Evolutionary conservation across 2,888 invertebrate genomes (phyloP).

Genomic region (Caradrina kadenii): DNA sequence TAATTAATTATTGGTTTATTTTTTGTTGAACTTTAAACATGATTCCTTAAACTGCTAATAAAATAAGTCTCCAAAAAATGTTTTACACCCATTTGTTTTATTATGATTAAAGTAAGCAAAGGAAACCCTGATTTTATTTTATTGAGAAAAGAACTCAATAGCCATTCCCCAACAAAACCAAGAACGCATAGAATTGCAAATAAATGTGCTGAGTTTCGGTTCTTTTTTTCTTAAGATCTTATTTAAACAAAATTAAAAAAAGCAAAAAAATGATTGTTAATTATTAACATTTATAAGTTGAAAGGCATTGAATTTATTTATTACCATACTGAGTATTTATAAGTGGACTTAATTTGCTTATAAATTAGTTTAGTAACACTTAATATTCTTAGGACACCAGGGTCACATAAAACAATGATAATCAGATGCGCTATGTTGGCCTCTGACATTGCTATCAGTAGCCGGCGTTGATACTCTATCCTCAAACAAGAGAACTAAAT

Average conservation of each 20-base stretch:
- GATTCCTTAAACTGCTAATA: neutral
- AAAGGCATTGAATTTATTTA: constrained; percentile 19
- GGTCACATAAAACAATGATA: constrained; percentile 63
- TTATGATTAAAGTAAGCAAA: too few relatives aligned
- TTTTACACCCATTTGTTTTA: too few relatives aligned
- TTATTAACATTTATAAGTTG: neutral
- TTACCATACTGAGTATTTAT: neutral
- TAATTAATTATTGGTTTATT: neutral
- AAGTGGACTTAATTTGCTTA: constrained; percentile 7
- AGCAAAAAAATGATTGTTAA: neutral
- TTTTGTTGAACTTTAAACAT: neutral
- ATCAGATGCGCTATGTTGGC: constrained; percentile 60
- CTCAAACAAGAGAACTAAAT: constrained; percentile 37
- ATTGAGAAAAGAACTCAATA: neutral
- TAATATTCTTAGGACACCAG: constrained; percentile 47
- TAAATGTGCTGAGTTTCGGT: too few relatives aligned
- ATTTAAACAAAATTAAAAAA: neutral
- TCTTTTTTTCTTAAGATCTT: neutral
- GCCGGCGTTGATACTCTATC: constrained; percentile 28
- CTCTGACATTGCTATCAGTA: constrained; percentile 65
- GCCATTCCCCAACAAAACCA: neutral
- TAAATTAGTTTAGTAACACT: constrained; percentile 18
- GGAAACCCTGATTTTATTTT: neutral
- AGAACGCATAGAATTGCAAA: too few relatives aligned
- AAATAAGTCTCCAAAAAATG: neutral